Base-by-base conservation (phyloP, 1,140 invertebrate genomes). In the Zaprionus camerounensis region DNA sequence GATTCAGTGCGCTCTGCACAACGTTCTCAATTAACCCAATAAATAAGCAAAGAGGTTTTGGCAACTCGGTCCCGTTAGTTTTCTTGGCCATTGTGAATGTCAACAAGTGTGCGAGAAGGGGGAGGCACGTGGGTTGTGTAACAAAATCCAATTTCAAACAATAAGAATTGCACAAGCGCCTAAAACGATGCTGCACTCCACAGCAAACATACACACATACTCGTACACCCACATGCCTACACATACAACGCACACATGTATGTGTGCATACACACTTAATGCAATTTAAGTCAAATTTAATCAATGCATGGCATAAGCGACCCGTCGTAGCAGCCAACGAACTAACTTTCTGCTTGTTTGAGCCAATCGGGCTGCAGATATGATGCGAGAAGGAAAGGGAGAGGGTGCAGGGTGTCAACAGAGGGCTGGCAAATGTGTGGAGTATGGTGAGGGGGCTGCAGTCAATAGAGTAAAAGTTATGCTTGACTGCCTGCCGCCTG, bases 221-320 rank as follows among this genome's bases (percentile, higher is more conserved):
- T 7, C 24, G 4, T 5, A 26, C 24, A 5, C 24, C 2, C 24
- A 26, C 24, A 26, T 26, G 24, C 24, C 2, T 5, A 26, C 26
- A 28, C 28, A 44, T 68, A 57, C 46, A 55, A 26, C 28, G 64
- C 44, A 20, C 12, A 44, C 22, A 44, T 73, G 34, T 20, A 17
- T 34, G 64, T 44, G 64, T 55, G 71, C 59, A 65, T 57, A 70
- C 53, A 70, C 64, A 65, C 74, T 68, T 82, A 85, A 82, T 85
- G 81, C 84, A 90, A 79, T 90, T 85, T 81, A 77, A 90, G 81
- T 90, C 82, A 75, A 90, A 90, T 90, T 90, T 90, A 90, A 90
- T 90, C 85, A 90, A 90, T 90, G 85, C 85, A 74, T 77, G 69
- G 76, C 78, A 78, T 76, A 88, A 84, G 71, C 71, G 63, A 41